These are phyloP conservation scores for Eulemur rufifrons DNA, from an alignment of 2,113 vertebrate genomes.

Conservation along the genomic window DNA sequence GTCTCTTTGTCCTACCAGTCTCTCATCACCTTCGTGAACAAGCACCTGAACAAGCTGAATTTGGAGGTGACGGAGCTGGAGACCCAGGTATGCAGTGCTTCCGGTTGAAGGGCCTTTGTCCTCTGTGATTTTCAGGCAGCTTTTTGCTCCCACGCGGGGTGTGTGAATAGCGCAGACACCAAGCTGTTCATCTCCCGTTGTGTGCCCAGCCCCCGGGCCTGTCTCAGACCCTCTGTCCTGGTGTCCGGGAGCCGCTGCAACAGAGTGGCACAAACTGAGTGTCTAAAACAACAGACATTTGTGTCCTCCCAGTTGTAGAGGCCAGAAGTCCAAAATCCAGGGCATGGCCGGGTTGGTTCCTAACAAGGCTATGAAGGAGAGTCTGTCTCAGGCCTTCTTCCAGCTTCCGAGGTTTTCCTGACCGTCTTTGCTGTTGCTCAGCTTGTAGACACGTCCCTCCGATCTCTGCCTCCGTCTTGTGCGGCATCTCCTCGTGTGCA, in stretches of 20 bases:
- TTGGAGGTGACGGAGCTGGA: slow-evolving; percentile 92
- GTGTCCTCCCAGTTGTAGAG: neutral
- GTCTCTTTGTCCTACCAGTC: slow-evolving; percentile 81
- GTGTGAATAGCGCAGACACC: rapidly evolving
- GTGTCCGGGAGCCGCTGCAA: neutral
- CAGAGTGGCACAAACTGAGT: rapidly evolving
- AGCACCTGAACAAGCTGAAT: slow-evolving; percentile 92
- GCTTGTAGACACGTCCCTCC: rapidly evolving
- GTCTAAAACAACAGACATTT: rapidly evolving
- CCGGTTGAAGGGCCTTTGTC: rapidly evolving
- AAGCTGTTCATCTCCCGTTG: rapidly evolving
- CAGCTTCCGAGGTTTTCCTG: neutral
- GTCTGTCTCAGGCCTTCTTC: no score
- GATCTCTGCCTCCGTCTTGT: neutral
- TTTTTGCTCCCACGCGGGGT: rapidly evolving
- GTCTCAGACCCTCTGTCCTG: neutral
- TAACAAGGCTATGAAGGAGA: neutral
- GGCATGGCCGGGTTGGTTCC: neutral
- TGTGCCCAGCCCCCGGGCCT: rapidly evolving
- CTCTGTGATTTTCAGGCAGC: rapidly evolving
- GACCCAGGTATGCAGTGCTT: slow-evolving; percentile 84
- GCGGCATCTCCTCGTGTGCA: rapidly evolving
- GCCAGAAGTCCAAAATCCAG: neutral
- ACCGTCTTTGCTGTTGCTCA: rapidly evolving
- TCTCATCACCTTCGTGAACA: slow-evolving; percentile 93